A percentile compares a stretch with the other conserved stretches of the same genome.
Conservation (phyloP, 2,797 vertebrate species). For the Staurois parvus region DNA sequence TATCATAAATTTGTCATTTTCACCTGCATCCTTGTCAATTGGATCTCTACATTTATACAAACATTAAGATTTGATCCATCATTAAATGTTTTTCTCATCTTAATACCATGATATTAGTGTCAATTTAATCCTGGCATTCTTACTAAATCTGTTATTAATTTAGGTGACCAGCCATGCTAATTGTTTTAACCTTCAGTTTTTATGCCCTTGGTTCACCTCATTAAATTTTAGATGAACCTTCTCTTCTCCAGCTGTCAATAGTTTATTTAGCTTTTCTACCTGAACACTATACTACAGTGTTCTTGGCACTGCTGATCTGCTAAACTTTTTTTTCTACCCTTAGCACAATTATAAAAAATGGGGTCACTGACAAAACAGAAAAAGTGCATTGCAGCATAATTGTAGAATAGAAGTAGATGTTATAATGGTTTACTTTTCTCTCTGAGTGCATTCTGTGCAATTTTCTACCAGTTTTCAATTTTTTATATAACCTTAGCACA, state of each 20-base stretch:
- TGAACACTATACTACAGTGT: not conserved
- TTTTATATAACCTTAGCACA: too few species aligned
- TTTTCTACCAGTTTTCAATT: too few species aligned
- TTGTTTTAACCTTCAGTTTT: conserved; percentile 62
- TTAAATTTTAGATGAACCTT: conserved; percentile 60
- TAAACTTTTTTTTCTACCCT: conserved; percentile 3
- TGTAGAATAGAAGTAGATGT: too few species aligned
- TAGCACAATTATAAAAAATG: not conserved
- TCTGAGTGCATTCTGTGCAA: not conserved
- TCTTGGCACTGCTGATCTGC: conserved; percentile 22
- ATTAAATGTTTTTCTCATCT: conserved; percentile 1
- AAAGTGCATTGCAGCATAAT: not conserved
- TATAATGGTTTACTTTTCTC: too few species aligned
- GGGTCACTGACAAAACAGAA: not conserved
- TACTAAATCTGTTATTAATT: conserved; percentile 47
- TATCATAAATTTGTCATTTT: not conserved
- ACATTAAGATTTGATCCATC: not conserved
- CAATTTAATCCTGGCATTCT: conserved; percentile 43
- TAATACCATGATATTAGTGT: conserved; percentile 33
- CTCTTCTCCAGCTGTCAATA: conserved; percentile 56
- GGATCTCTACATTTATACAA: not conserved
- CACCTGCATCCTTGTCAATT: not conserved
- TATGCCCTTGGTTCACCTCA: conserved; percentile 58
- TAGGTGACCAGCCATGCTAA: conserved; percentile 57
- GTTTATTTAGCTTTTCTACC: conserved; percentile 49